phyloP scores from a whole-genome alignment of 2,888 invertebrate genomes.

The Clanis bilineata region DNA sequence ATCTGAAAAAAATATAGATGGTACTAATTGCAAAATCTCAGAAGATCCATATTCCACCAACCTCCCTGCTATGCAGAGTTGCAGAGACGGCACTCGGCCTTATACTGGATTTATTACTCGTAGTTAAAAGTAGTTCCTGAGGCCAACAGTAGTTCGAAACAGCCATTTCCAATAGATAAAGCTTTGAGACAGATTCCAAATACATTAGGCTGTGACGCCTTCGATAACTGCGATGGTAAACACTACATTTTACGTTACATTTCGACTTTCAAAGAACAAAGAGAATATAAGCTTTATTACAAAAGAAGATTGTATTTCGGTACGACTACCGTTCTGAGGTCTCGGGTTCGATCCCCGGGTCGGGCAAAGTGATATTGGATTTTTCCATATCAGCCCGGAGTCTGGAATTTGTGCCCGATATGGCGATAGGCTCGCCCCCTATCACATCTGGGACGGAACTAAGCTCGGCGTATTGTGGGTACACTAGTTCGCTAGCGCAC shows the following conservation, averaged over 20 bases:
- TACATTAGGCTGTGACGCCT: constrained; percentile 72
- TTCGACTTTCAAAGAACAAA: too few species aligned
- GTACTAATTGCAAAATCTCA: neutral
- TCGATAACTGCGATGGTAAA: constrained; percentile 39
- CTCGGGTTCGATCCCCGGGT: too few species aligned
- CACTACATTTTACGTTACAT: neutral
- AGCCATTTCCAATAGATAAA: constrained; percentile 80
- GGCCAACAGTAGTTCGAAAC: constrained; percentile 76
- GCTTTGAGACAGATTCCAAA: constrained; percentile 78
- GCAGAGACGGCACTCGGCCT: constrained; percentile 61
- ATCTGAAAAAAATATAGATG: neutral
- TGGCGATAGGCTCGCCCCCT: too few species aligned
- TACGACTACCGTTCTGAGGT: too few species aligned
- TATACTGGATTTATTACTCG: constrained; percentile 75
- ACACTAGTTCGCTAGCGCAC: too few species aligned
- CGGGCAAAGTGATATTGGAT: too few species aligned
- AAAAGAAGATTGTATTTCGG: too few species aligned
- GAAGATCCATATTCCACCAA: constrained; percentile 26
- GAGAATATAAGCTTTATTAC: neutral
- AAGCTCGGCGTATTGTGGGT: too few species aligned
- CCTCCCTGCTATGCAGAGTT: constrained; percentile 65
- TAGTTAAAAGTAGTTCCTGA: constrained; percentile 78
- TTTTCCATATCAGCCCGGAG: too few species aligned
- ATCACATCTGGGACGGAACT: too few species aligned
- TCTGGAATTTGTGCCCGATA: too few species aligned